phyloP scores from a whole-genome alignment of 2,888 invertebrate genomes.

The Proisotoma minuta region DNA sequence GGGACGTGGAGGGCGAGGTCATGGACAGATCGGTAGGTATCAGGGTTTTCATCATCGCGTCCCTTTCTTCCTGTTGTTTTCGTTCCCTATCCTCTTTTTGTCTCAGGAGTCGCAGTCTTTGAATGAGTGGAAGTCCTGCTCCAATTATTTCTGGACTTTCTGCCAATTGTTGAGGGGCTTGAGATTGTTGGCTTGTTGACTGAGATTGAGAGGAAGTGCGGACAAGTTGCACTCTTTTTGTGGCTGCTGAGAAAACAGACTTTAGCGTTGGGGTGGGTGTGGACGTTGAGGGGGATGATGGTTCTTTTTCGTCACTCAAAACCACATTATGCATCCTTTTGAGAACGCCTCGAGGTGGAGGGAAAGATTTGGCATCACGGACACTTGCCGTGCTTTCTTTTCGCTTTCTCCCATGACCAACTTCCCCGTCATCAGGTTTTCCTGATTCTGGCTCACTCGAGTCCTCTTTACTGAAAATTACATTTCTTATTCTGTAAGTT shows the following conservation, averaged over 20 bases:
- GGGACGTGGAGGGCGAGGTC: conserved; percentile 11
- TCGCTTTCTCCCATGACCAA: conserved; percentile 18
- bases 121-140: conserved; percentile 74
- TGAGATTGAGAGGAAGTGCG: conserved; percentile 5
- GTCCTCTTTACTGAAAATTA: conserved; percentile 42
- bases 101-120: conserved; percentile 70
- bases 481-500: too few species aligned
- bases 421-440: conserved; percentile 23
- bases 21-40: conserved; percentile 51
- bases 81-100: conserved; percentile 68
- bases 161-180: conserved; percentile 14
- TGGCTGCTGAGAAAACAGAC: conserved; percentile 13
- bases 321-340: conserved; percentile 70
- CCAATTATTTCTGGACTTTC: conserved; percentile 60
- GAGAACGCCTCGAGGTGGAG: conserved; percentile 57
- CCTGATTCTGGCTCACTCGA: conserved; percentile 46
- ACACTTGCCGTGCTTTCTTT: conserved; percentile 26
- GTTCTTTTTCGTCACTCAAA: conserved; percentile 53
- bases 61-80: conserved; percentile 55
- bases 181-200: too few species aligned
- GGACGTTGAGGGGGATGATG: conserved; percentile 40
- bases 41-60: conserved; percentile 51
- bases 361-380: conserved; percentile 14
- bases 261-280: conserved; percentile 31
- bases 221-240: conserved; percentile 31